Conservation (phyloP, 1,140 invertebrate species). For the Drosophila kurseongensis region DNA sequence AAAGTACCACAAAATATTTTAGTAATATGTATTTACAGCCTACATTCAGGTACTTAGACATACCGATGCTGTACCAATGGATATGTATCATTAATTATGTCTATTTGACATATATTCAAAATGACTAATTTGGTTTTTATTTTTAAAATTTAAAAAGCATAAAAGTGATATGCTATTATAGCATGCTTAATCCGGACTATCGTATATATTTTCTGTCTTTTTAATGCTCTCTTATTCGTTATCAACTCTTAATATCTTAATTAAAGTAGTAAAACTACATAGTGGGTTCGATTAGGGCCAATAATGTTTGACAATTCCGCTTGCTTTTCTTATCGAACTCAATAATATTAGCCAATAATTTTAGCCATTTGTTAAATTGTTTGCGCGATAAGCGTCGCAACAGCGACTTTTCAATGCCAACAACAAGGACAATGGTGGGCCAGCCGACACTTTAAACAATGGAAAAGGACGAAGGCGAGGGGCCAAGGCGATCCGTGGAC, state of each 20-base stretch:
- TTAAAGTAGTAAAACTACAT: background rate
- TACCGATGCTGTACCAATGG: too few relatives aligned
- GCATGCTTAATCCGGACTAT: too few relatives aligned
- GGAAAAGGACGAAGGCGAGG: slow-evolving; percentile 10
- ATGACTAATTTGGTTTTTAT: too few relatives aligned
- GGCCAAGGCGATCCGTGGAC: slow-evolving; percentile 42
- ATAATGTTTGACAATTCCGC: slow-evolving; percentile 13
- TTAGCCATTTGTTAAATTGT: slow-evolving; percentile 78
- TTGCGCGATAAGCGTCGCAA: slow-evolving; percentile 64
- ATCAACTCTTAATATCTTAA: background rate
- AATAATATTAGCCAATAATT: slow-evolving; percentile 61
- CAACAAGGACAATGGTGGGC: slow-evolving; percentile 69
- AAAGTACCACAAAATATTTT: too few relatives aligned
- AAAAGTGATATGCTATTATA: too few relatives aligned
- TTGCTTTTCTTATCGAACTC: slow-evolving; percentile 46
- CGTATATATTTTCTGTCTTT: too few relatives aligned
- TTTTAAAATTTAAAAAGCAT: too few relatives aligned
- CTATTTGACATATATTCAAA: too few relatives aligned
- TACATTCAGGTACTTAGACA: too few relatives aligned
- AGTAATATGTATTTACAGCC: too few relatives aligned
- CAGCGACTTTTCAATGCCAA: slow-evolving; percentile 40
- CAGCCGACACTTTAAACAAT: slow-evolving; percentile 76
- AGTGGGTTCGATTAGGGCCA: slow-evolving; percentile 16
- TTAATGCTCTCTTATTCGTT: background rate
- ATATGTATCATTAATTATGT: too few relatives aligned